Evolutionary conservation across 2,797 vertebrate species (phyloP).

Genomic region (Babyrousa celebensis): DNA sequence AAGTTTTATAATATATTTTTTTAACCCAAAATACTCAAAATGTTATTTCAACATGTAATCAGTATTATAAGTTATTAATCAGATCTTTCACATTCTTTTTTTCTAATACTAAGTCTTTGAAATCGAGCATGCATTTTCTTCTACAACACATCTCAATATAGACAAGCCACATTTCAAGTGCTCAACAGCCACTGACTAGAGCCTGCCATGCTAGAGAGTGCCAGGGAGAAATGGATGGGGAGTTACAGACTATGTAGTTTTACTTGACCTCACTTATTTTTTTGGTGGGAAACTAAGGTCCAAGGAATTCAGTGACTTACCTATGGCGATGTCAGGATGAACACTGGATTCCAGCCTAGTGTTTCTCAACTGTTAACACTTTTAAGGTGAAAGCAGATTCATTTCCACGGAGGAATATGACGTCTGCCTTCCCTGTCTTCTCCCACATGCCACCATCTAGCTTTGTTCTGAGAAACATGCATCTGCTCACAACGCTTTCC

Average conservation of each 20-base stretch:
- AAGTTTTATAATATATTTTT: constrained; percentile 31
- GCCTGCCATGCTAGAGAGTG: rapidly evolving
- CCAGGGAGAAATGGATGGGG: background rate
- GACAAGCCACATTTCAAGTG: background rate
- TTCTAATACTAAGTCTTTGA: background rate
- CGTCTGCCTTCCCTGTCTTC: background rate
- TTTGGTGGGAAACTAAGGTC: background rate
- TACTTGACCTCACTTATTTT: background rate
- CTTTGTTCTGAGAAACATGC: background rate
- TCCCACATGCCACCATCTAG: background rate
- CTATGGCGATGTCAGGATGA: constrained; percentile 2
- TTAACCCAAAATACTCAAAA: background rate
- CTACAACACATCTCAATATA: background rate
- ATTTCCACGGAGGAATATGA: background rate
- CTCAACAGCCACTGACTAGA: background rate
- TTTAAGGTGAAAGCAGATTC: background rate
- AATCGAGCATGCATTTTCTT: background rate
- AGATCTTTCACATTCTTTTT: background rate
- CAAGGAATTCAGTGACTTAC: constrained; percentile 38
- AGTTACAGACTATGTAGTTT: background rate
- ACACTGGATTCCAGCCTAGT: background rate
- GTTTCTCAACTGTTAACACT: background rate
- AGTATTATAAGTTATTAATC: constrained; percentile 20
- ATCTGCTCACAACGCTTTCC: background rate
- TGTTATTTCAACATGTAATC: constrained; percentile 43